Base-by-base conservation (phyloP, 2,113 vertebrate species). In the human region DNA sequence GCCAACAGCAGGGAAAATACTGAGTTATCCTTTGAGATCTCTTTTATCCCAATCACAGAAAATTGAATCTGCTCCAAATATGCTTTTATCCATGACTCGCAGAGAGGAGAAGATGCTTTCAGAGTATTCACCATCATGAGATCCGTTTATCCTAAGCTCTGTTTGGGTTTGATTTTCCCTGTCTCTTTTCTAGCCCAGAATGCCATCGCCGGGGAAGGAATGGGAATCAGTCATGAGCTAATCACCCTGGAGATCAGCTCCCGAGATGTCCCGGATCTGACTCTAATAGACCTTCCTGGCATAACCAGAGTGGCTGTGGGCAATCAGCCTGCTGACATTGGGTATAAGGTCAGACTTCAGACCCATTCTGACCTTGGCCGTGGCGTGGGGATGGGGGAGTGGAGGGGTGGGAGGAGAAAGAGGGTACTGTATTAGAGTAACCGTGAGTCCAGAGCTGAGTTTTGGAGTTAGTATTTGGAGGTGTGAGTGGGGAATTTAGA, bases 201-300 rank as follows among this genome's bases (percentile, higher is more conserved):
- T 52, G 0, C 76, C 30, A 98, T 99, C 38, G 99, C 99, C 0
- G 99, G 99, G 18, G 5, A 66, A 0, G 98, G 97, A 4, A 80
- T 98, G 66, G 99, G 97, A 10, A 99, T 99, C 97, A 99, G 99
- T 1, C 78, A 93, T 0, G 97, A 99, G 2, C 98, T 99, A n/a
- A 99, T 99, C 97, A 99, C 96, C 87, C 98, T 99, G 92, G 99
- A 99, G 94, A 96, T 99, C 14, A 90, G 64, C 45, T 99, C 99
- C 72, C 98, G 99, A 5, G 79, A 98, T 0, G 99, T 99, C 90
- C 99, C 99, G 0, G 99, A 99, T 68, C 99, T 99, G 96, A 99
- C 99, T 0, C 98, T 99, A 25, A 99, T 99, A 45, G 99, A 99
- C 98, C 99, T 99, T n/a, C 99, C 99, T 1, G 99, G 99, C n/a